Percentiles rank a stretch among this genome's conserved stretches.
These are phyloP conservation scores for Chrysaora quinquecirrha DNA, from an alignment of 30 jellyfish, hydroid and myxozoan genomes.

Conservation along the genomic window DNA sequence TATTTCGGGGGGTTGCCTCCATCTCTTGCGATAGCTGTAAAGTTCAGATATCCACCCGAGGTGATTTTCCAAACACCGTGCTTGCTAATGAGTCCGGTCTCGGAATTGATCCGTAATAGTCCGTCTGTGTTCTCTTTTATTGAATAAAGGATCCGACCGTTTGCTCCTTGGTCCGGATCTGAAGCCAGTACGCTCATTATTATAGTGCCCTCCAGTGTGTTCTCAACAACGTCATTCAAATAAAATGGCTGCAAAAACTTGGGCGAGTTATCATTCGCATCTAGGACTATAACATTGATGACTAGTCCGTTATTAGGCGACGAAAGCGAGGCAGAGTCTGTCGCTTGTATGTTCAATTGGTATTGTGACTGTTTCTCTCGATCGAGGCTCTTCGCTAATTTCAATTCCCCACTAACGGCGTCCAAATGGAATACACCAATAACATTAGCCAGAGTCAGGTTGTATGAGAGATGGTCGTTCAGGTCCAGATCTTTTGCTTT, in stretches of 20 bases:
- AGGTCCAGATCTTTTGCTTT: slow-evolving; percentile 54
- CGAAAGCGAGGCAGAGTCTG: slow-evolving; percentile 42
- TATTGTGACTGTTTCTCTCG: slow-evolving; percentile 45
- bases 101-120: slow-evolving; percentile 44
- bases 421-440: slow-evolving; percentile 18
- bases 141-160: slow-evolving; percentile 48
- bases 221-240: slow-evolving; percentile 62
- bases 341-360: slow-evolving; percentile 38
- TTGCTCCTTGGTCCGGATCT: slow-evolving; percentile 59
- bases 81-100: slow-evolving; percentile 47
- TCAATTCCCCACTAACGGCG: slow-evolving; percentile 36
- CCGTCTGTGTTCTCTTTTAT: slow-evolving; percentile 25
- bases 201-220: slow-evolving; percentile 68
- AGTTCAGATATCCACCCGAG: slow-evolving; percentile 37
- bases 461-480: slow-evolving; percentile 44
- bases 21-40: slow-evolving; percentile 58
- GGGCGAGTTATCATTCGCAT: slow-evolving; percentile 74
- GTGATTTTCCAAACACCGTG: slow-evolving; percentile 45
- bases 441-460: slow-evolving; percentile 5
- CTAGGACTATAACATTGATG: slow-evolving; percentile 31
- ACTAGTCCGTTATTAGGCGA: slow-evolving; percentile 43
- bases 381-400: slow-evolving; percentile 14
- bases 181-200: slow-evolving; percentile 51
- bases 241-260: slow-evolving; percentile 39
- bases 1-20: slow-evolving; percentile 50